Evolutionary conservation across 1,140 invertebrate genomes (phyloP).

Genomic region (Sipha flava): DNA sequence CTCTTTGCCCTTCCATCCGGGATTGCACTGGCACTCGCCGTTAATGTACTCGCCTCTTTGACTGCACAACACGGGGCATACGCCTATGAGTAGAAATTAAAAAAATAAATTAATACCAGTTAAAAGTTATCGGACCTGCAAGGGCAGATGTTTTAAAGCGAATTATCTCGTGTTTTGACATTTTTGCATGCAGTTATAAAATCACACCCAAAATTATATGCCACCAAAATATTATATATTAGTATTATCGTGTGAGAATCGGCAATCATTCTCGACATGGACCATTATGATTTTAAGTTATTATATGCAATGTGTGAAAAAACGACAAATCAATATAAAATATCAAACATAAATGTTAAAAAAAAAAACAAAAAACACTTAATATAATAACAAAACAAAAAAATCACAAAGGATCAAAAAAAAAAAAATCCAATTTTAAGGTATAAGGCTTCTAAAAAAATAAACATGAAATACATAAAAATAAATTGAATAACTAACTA

Average conservation of each 20-base stretch:
- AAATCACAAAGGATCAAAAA: neutral
- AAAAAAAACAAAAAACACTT: neutral
- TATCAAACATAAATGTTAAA: neutral
- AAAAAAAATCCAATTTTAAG: neutral
- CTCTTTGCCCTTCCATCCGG: slow-evolving; percentile 93
- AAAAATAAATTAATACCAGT: neutral
- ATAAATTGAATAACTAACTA: no score
- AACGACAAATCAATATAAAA: neutral
- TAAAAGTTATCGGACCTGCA: no score
- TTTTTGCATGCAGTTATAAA: neutral
- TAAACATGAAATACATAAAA: neutral
- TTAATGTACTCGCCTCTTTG: slow-evolving; percentile 93
- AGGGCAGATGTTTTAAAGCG: no score
- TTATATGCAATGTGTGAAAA: neutral
- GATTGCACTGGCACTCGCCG: slow-evolving; percentile 91
- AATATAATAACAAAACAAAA: neutral
- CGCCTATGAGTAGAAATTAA: slow-evolving; percentile 51
- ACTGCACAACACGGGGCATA: slow-evolving; percentile 90
- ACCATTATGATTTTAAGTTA: neutral
- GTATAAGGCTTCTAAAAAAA: neutral
- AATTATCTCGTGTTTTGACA: no score
- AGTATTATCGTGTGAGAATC: neutral
- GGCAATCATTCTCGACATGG: neutral
- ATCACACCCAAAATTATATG: neutral
- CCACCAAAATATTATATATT: neutral